These are phyloP conservation scores for Arrhopalites spinosus DNA, from an alignment of 2,888 invertebrate species.

Conservation along the genomic window DNA sequence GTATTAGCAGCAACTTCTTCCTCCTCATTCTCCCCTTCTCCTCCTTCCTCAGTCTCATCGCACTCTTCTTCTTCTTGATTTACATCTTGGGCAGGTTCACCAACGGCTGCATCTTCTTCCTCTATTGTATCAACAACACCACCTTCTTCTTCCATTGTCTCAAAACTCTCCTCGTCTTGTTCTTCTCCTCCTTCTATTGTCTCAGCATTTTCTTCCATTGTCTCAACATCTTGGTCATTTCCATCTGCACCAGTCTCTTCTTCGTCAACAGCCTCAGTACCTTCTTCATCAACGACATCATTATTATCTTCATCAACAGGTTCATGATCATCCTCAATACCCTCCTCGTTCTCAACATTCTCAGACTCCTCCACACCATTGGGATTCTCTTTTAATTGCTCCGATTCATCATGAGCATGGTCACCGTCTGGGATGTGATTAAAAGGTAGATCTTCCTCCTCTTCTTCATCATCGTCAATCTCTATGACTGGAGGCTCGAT, in stretches of 20 bases:
- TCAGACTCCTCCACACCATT: no score
- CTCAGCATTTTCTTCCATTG: neutral
- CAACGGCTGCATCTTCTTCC: neutral
- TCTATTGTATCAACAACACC: neutral
- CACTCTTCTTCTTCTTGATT: neutral
- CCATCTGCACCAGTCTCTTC: conserved; percentile 1
- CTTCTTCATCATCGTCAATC: conserved; percentile 9
- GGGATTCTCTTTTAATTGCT: no score
- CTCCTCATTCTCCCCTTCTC: neutral
- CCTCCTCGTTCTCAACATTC: conserved; percentile 21
- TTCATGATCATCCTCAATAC: neutral
- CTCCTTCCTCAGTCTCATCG: neutral
- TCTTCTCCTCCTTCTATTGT: neutral
- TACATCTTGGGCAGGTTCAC: neutral
- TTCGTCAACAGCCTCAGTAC: neutral
- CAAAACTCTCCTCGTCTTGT: neutral
- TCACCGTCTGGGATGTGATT: conserved; percentile 16
- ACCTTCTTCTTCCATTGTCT: neutral
- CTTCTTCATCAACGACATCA: conserved; percentile 11
- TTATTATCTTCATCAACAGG: neutral
- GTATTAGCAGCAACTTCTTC: conserved; percentile 11
- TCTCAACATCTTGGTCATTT: neutral
- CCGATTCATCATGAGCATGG: neutral
- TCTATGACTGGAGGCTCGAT: conserved; percentile 28
- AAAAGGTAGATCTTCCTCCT: no score